Evolutionary conservation across 53 echinoderm and acorn worm species (phyloP).

Genomic region (Echinometra lucunter): DNA sequence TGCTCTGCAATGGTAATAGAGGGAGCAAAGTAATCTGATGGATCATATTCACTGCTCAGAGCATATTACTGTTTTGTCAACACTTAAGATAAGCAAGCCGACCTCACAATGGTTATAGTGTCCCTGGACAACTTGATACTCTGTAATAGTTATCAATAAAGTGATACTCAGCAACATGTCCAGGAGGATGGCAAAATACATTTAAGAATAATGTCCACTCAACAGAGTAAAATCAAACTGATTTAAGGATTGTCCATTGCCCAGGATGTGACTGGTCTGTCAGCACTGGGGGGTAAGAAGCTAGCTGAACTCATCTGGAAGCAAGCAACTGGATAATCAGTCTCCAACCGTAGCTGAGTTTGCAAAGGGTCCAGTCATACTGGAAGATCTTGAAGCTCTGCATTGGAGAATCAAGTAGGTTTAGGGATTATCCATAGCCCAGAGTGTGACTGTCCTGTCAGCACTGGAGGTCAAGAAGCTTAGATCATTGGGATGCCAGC

Average conservation of each 20-base stretch:
- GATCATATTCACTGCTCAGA: no score
- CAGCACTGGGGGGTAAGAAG: neutral
- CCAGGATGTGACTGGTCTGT: neutral
- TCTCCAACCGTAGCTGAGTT: neutral
- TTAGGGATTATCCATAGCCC: constrained; percentile 71
- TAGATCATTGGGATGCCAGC: constrained; percentile 92
- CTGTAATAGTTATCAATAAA: no score
- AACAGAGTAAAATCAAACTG: neutral
- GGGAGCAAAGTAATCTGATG: no score
- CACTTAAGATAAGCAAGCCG: no score
- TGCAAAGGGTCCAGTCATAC: neutral
- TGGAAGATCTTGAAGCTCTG: neutral
- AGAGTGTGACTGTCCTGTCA: constrained; percentile 85
- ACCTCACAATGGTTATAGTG: no score
- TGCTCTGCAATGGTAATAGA: no score
- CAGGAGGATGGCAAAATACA: no score
- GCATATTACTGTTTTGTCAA: no score
- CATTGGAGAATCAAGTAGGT: neutral
- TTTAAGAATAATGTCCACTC: no score
- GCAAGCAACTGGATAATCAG: neutral
- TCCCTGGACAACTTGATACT: no score
- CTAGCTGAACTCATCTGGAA: neutral
- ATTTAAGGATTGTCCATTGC: neutral
- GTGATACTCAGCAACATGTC: no score
- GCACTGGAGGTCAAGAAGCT: constrained; percentile 93